These are phyloP conservation scores for Oncopeltus fasciatus DNA, from an alignment of 1,140 invertebrate genomes.

Conservation along the genomic window DNA sequence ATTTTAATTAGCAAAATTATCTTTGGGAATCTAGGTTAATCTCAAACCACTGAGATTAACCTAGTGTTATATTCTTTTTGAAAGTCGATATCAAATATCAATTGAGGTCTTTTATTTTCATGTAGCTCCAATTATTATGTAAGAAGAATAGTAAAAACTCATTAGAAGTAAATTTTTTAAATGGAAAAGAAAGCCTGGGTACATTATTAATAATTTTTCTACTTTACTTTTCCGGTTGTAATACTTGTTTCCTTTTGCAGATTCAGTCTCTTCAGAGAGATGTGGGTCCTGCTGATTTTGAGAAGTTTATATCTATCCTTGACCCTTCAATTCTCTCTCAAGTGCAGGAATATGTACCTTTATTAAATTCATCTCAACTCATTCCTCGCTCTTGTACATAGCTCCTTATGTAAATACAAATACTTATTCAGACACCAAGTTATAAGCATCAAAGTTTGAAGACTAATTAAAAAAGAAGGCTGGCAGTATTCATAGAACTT, in stretches of 20 bases:
- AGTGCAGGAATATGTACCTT: conserved; percentile 13
- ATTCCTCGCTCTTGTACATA: not conserved
- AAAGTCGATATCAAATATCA: not conserved
- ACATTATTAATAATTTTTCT: not conserved
- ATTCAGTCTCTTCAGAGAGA: conserved; percentile 44
- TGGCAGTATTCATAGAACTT: too few relatives aligned
- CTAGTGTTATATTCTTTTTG: too few relatives aligned
- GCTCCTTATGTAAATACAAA: not conserved
- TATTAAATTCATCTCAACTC: not conserved
- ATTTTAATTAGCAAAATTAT: too few relatives aligned
- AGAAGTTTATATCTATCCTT: conserved; percentile 50
- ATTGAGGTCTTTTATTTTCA: not conserved
- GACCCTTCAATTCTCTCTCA: conserved; percentile 39
- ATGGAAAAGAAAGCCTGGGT: not conserved
- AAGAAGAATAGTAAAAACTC: not conserved
- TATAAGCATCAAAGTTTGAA: too few relatives aligned
- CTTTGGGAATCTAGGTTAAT: too few relatives aligned
- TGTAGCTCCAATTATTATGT: not conserved
- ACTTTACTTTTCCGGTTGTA: not conserved
- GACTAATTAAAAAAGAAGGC: too few relatives aligned
- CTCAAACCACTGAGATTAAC: too few relatives aligned
- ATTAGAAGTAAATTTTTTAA: not conserved
- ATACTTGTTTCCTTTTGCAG: conserved; percentile 32
- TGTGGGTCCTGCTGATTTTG: conserved; percentile 49
- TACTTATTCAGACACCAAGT: too few relatives aligned